phyloP scores from a whole-genome alignment of 1,140 invertebrate genomes.

The Druon quercuslanigerum region DNA sequence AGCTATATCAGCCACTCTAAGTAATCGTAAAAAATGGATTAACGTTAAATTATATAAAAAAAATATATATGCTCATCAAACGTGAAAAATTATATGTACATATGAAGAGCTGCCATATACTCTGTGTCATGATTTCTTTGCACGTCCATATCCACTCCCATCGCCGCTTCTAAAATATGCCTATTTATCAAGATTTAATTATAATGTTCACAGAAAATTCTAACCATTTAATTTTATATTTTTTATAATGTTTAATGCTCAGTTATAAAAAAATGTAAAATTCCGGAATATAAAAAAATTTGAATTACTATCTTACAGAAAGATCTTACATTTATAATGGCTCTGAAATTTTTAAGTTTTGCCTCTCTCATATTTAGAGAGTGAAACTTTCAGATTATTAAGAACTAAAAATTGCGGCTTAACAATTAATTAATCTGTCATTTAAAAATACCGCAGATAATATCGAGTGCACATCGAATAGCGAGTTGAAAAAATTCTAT shows the following conservation, averaged over 20 bases:
- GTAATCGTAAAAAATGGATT: background rate
- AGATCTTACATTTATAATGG: no score
- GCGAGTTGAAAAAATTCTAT: slow-evolving; percentile 82
- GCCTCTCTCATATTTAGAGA: no score
- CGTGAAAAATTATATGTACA: slow-evolving; percentile 65
- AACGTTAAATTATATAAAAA: slow-evolving; percentile 8
- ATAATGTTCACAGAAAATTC: background rate
- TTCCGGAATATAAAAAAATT: no score
- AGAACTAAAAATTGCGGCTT: background rate
- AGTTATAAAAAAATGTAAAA: no score
- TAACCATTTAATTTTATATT: no score
- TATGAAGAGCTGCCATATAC: slow-evolving; percentile 84
- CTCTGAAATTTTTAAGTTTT: no score
- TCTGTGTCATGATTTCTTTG: slow-evolving; percentile 82
- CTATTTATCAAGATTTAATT: background rate
- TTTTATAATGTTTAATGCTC: no score
- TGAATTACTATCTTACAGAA: no score
- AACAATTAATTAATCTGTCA: background rate
- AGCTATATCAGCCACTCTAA: slow-evolving; percentile 36
- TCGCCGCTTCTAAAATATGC: slow-evolving; percentile 84
- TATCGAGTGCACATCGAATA: slow-evolving; percentile 84
- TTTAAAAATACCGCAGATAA: slow-evolving; percentile 83
- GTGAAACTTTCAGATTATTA: no score
- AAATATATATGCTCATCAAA: background rate
- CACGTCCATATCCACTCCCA: slow-evolving; percentile 86